phyloP scores from a whole-genome alignment of 2,888 invertebrate species.

The Drosophila formosana region DNA sequence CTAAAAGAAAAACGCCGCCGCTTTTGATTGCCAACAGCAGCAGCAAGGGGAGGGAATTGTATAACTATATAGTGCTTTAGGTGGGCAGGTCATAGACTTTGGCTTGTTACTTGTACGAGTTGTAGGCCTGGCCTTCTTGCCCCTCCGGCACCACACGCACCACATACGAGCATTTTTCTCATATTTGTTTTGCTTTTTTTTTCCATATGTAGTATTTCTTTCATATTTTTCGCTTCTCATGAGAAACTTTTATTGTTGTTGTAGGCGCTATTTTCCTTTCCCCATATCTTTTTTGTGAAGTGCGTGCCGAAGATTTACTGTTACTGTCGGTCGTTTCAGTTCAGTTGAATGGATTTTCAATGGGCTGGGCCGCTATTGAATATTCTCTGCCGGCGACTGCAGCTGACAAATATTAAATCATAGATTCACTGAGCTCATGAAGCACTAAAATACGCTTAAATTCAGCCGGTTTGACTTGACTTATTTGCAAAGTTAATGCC shows the following conservation, averaged over 20 bases:
- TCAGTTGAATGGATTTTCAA: conserved; percentile 43
- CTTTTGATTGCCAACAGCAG: conserved; percentile 72
- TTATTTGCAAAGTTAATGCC: neutral
- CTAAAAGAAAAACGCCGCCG: conserved; percentile 74
- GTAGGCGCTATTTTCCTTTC: conserved; percentile 4
- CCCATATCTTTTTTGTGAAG: conserved; percentile 4
- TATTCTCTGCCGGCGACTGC: conserved; percentile 14
- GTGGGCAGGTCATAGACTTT: conserved; percentile 60
- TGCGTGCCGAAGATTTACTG: conserved; percentile 46
- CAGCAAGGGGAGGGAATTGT: neutral
- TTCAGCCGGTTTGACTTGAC: neutral
- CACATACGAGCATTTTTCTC: conserved; percentile 46
- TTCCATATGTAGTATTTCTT: conserved; percentile 4
- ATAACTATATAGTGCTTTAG: conserved; percentile 46
- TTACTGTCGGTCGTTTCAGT: conserved; percentile 28
- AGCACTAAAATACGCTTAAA: neutral
- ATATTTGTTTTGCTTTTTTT: conserved; percentile 51
- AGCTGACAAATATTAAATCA: conserved; percentile 40
- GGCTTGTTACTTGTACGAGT: conserved; percentile 36
- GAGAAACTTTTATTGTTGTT: conserved; percentile 50
- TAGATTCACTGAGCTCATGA: neutral
- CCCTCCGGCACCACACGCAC: conserved; percentile 27
- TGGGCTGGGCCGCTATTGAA: conserved; percentile 26
- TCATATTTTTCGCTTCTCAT: conserved; percentile 19
- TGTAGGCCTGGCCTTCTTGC: conserved; percentile 31